Conservation (phyloP, 1,140 invertebrate species). For the Adoxophyes honmai region DNA sequence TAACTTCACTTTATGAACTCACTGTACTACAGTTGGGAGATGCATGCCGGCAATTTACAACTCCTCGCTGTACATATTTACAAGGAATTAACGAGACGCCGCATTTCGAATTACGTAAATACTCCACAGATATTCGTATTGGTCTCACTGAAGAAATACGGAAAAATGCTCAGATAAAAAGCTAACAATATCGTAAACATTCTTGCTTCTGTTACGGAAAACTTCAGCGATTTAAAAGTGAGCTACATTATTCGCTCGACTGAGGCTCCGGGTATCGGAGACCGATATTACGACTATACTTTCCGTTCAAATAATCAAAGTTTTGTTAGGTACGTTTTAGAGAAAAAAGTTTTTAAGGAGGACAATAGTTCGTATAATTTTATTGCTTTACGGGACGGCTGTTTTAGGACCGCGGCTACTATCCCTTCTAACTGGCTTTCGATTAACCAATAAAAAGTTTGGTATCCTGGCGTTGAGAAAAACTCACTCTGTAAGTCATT, state of each 20-base stretch:
- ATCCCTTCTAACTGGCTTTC: conserved; percentile 19
- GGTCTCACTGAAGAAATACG: conserved; percentile 16
- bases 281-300: conserved; percentile 10
- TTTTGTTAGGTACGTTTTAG: conserved; percentile 5
- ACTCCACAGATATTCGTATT: conserved; percentile 8
- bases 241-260: conserved; percentile 23
- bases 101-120: conserved; percentile 4
- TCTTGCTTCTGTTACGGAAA: conserved; percentile 24
- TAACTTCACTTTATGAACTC: conserved; percentile 36
- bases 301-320: conserved; percentile 15
- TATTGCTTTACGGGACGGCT: not conserved
- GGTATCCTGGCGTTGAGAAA: conserved; percentile 17
- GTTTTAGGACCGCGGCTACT: not conserved
- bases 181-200: conserved; percentile 30
- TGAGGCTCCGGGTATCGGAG: conserved; percentile 17
- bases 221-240: conserved; percentile 34
- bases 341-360: not conserved
- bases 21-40: conserved; percentile 17
- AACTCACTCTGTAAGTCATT: conserved; percentile 45
- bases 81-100: conserved; percentile 4
- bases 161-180: conserved; percentile 23
- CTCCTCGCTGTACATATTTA: conserved; percentile 21
- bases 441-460: conserved; percentile 37
- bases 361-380: conserved; percentile 14
- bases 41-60: conserved; percentile 23